A percentile compares a stretch with the other conserved stretches of the same genome.
Evolutionary conservation across 2,888 invertebrate genomes (phyloP).

Genomic region (Branchipolynoe longqiensis): DNA sequence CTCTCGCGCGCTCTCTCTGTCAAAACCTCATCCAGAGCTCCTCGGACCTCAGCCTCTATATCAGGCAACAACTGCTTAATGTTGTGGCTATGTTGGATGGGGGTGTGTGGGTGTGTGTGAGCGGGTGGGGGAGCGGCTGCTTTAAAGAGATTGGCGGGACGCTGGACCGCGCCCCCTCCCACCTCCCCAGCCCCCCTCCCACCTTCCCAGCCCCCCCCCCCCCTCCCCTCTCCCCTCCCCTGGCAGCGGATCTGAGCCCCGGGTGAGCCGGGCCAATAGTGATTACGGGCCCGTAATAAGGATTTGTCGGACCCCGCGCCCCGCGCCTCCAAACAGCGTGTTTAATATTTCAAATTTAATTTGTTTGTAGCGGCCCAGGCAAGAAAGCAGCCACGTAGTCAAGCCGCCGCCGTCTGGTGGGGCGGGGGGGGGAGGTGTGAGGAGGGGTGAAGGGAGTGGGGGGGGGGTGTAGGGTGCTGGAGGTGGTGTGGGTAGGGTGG

Average conservation of each 20-base stretch:
- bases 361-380: slow-evolving; percentile 37
- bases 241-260: slow-evolving; percentile 3
- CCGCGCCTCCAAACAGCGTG: slow-evolving; percentile 46
- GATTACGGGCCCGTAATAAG: slow-evolving; percentile 47
- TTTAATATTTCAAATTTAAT: slow-evolving; percentile 57
- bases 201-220: too few relatives aligned
- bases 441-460: neutral
- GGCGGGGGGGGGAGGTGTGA: neutral
- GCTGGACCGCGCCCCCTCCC: too few relatives aligned
- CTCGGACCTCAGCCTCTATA: too few relatives aligned
- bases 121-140: too few relatives aligned
- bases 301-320: slow-evolving; percentile 37
- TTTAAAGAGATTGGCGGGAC: too few relatives aligned
- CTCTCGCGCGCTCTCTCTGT: too few relatives aligned
- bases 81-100: too few relatives aligned
- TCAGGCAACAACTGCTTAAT: too few relatives aligned
- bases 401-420: neutral
- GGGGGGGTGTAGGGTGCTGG: neutral
- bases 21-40: too few relatives aligned
- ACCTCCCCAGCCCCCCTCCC: too few relatives aligned
- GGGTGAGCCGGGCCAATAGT: slow-evolving; percentile 48
- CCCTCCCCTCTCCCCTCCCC: too few relatives aligned
- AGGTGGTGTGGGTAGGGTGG: neutral
- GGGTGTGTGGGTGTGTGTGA: too few relatives aligned
- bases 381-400: slow-evolving; percentile 19